Base-by-base conservation (phyloP, 2,888 invertebrate species). In the Meganola albula region DNA sequence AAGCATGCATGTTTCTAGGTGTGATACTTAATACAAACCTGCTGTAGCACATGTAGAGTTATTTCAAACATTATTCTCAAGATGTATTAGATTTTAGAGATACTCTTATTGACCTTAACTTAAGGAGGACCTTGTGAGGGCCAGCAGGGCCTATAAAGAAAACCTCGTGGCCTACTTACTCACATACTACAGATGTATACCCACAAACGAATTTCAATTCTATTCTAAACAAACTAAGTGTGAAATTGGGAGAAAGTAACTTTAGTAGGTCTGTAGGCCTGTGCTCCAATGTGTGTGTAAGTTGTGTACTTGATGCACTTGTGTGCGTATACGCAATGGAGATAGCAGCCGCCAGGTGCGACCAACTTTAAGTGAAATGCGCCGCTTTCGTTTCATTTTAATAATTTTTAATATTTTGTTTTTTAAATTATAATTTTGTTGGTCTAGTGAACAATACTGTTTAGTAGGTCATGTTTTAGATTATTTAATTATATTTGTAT, bases 261-360 rank as follows among this genome's bases (percentile, higher is more conserved):
- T 67, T 76, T 80, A 75, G 78, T 84, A 80, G 84, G 84, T 84
- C 84, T 84, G 71, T 83, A 82, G 84, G 84, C 80, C 78, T 79
- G 67, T 40, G 48, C 44, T 48, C 48, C 53, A 40, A 40, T 63
- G 76, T 69, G 71, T 63, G 80, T 48, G 73, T 63, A 58, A 43
- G 55, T 40, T 54, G 57, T 47, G 48, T 48, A 46, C 39, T 43
- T 31, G n/a, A 42, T 58, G 54, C 49, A 47, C 36, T 34, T 28
- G 74, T 74, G 75, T 79, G 80, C 73, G 79, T 72, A 63, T 62
- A 73, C 79, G 78, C 82, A 76, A 59, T 64, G 76, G 82, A 82
- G 84, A 84, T 80, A 83, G 84, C 73, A 65, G 56, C 44, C 58
- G 58, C 21, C 77, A 74, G 74, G 61, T 63, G 43, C 13, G 37